Conservation (phyloP, 2,888 invertebrate genomes). For the Apotomis capreana region DNA sequence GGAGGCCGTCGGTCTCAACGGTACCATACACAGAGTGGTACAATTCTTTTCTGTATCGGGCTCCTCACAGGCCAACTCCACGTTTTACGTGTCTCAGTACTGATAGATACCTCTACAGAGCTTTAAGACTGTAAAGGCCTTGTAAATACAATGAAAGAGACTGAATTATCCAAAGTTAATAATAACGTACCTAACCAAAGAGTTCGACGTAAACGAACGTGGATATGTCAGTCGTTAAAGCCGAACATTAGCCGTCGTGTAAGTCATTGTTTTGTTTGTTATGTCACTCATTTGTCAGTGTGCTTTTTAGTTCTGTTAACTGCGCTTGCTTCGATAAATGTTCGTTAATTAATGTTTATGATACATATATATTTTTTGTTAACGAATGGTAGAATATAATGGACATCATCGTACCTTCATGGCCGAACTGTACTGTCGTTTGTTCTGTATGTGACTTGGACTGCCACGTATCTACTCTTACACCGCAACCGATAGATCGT, state of each 20-base stretch:
- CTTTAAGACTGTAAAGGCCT: constrained; percentile 65
- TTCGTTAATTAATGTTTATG: constrained; percentile 44
- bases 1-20: constrained; percentile 85
- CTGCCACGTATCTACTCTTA: constrained; percentile 30
- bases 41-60: constrained; percentile 85
- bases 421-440: constrained; percentile 35
- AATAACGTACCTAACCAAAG: constrained; percentile 64
- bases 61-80: constrained; percentile 84
- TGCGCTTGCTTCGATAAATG: constrained; percentile 77
- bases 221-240: constrained; percentile 76
- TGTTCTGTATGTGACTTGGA: constrained; percentile 26
- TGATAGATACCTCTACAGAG: constrained; percentile 68
- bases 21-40: constrained; percentile 85
- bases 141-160: constrained; percentile 80
- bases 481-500: constrained; percentile 18
- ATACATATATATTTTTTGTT: constrained; percentile 40
- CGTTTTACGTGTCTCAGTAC: constrained; percentile 86
- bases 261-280: constrained; percentile 83
- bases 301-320: constrained; percentile 74
- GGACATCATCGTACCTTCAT: constrained; percentile 38
- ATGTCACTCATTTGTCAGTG: constrained; percentile 81
- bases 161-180: constrained; percentile 79
- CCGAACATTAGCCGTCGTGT: constrained; percentile 79
- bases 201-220: constrained; percentile 62
- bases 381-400: constrained; percentile 41